phyloP scores from a whole-genome alignment of 2,888 invertebrate species.

The Drosophila mercatorum region DNA sequence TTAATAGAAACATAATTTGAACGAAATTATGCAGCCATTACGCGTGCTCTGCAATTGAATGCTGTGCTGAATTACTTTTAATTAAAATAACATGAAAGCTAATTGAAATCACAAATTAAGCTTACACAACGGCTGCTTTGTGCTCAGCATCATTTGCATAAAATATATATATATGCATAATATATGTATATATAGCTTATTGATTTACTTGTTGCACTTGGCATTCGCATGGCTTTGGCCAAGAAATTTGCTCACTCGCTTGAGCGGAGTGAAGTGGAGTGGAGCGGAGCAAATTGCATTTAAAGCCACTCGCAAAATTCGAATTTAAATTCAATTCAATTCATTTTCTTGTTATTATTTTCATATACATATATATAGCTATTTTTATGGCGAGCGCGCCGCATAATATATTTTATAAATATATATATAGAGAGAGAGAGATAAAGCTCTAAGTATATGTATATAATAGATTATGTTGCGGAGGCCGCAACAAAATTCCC shows the following conservation, averaged over 20 bases:
- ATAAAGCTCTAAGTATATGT: constrained; percentile 15
- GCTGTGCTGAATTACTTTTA: constrained; percentile 10
- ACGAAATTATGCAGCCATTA: constrained; percentile 7
- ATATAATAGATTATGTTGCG: constrained; percentile 32
- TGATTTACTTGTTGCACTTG: constrained; percentile 7
- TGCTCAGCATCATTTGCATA: constrained; percentile 3
- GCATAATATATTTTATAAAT: constrained; percentile 1
- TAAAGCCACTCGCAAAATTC: constrained; percentile 13
- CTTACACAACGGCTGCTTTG: neutral
- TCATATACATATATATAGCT: constrained; percentile 20
- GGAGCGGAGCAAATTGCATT: neutral
- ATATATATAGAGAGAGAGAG: constrained; percentile 4
- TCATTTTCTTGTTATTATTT: constrained; percentile 33
- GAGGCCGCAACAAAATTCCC: constrained; percentile 43
- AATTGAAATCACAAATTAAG: constrained; percentile 14
- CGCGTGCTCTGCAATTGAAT: constrained; percentile 1
- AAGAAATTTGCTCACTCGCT: constrained; percentile 1
- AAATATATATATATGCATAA: constrained; percentile 1
- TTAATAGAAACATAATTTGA: constrained; percentile 13
- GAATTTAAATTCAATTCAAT: constrained; percentile 31
- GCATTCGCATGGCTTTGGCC: no score
- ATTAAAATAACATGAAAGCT: constrained; percentile 9
- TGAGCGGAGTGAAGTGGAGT: neutral
- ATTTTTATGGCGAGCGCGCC: neutral
- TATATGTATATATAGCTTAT: constrained; percentile 3